Conservation (phyloP, 2,797 vertebrate genomes). For the Nyctalus aviator region DNA sequence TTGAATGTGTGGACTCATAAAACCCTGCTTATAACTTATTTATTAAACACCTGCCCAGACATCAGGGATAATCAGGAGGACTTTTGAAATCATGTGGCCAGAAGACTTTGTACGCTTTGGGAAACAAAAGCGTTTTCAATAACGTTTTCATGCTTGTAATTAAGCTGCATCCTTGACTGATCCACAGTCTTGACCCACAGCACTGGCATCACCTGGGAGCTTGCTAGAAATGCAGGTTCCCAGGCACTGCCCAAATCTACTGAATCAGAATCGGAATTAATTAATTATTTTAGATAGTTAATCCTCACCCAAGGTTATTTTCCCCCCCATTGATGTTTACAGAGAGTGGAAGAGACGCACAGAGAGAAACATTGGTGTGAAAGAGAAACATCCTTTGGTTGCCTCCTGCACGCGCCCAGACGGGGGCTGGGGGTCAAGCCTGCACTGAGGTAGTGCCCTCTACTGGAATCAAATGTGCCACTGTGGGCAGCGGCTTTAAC, state of each 20-base stretch:
- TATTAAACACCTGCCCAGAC: not conserved
- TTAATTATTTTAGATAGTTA: no score
- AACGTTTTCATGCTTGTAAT: not conserved
- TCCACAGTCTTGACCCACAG: not conserved
- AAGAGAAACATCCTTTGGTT: no score
- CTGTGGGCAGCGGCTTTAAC: no score
- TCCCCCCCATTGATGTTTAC: no score
- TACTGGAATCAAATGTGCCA: no score
- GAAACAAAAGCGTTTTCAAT: constrained; percentile 35
- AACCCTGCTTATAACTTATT: not conserved
- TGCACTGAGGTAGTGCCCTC: no score
- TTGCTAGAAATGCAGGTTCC: not conserved
- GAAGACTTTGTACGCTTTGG: not conserved
- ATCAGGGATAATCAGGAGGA: not conserved
- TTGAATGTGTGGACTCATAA: not conserved
- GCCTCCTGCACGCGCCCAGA: no score
- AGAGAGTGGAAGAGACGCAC: no score
- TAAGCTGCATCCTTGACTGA: not conserved
- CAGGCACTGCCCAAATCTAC: not conserved
- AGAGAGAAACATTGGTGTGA: no score
- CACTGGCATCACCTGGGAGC: not conserved
- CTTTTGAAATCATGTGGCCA: constrained; percentile 1
- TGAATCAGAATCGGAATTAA: not conserved
- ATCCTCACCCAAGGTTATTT: no score
- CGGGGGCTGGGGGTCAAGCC: no score